These are phyloP conservation scores for Pangasius macronema DNA, from an alignment of 2,797 vertebrate species.

Conservation along the genomic window DNA sequence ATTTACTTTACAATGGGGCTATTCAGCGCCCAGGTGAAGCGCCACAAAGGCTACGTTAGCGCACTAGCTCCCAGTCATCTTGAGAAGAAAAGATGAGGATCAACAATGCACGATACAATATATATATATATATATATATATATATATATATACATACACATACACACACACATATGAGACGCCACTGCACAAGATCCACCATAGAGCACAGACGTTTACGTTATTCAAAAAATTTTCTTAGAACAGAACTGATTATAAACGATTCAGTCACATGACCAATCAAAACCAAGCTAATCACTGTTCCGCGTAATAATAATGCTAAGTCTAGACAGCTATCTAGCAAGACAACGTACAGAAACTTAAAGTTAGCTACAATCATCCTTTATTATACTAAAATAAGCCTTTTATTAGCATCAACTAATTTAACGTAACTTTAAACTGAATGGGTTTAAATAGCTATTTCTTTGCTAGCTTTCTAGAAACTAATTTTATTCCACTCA, in stretches of 20 bases:
- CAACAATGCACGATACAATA: neutral
- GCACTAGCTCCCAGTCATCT: constrained; percentile 58
- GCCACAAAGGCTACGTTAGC: constrained; percentile 69
- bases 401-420: neutral
- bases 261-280: neutral
- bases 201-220: neutral
- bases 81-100: constrained; percentile 52
- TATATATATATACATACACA: constrained; percentile 60
- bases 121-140: constrained; percentile 32
- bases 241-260: neutral
- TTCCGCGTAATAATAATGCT: neutral
- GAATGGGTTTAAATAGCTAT: neutral
- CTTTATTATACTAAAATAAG: neutral
- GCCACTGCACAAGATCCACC: neutral
- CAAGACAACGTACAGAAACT: neutral
- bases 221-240: neutral
- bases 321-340: neutral
- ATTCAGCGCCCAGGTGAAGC: constrained; percentile 73
- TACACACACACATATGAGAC: constrained; percentile 60
- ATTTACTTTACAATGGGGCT: constrained; percentile 77
- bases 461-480: neutral
- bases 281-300: constrained; percentile 4
- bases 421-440: neutral
- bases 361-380: neutral
- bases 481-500: neutral